Evolutionary conservation across 2,888 invertebrate genomes (phyloP), one percentile per base, ranked within the genome.

Genomic region (Orthosia gracilis): DNA sequence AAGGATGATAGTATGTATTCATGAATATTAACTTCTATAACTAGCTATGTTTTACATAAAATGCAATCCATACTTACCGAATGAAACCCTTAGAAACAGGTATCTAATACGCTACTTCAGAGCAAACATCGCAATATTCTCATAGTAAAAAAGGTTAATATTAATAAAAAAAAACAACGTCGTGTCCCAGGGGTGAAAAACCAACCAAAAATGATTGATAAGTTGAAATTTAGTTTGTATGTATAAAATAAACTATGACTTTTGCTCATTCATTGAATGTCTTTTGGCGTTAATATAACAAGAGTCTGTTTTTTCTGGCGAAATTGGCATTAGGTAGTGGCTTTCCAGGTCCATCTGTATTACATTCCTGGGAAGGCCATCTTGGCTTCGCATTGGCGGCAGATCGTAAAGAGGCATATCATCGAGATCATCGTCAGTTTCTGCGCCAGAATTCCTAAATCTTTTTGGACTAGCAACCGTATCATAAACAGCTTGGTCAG

Each of bases 261-360:
- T 26, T 7, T 47, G 23, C 0, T 4, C 40, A 12, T 64, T 31
- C 11, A 23, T 69, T 21, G 55, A 63, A 0, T 58, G n/a, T 26
- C 17, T 69, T 31, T 72, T 82, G 5, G 85, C 87, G 3, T 86
- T 86, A 17, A 84, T 18, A 62, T 86, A 85, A 70, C 76, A 68
- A 1, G 69, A 59, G 17, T 85, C 81, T 12, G 76, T 65, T 47
- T 45, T 55, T 2, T 66, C 49, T 4, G 26, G 0, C 47, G 68
- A 62, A 31, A 83, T 49, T 61, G 84, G 75, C 47, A 86, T 4
- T 52, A 87, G 15, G 18, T 86, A 86, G 0, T 83, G 52, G 1
- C 62, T 63, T 11, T 79, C 86, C 0, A 45, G 40, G 18, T 87
- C 85, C n/a, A 78, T 58, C 15, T 73, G 69, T n/a, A 87, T 45